Percentiles rank a stretch among this genome's conserved stretches.
Evolutionary conservation across 2,797 vertebrate species (phyloP).

Genomic region (Phyllotis vaccarum): DNA sequence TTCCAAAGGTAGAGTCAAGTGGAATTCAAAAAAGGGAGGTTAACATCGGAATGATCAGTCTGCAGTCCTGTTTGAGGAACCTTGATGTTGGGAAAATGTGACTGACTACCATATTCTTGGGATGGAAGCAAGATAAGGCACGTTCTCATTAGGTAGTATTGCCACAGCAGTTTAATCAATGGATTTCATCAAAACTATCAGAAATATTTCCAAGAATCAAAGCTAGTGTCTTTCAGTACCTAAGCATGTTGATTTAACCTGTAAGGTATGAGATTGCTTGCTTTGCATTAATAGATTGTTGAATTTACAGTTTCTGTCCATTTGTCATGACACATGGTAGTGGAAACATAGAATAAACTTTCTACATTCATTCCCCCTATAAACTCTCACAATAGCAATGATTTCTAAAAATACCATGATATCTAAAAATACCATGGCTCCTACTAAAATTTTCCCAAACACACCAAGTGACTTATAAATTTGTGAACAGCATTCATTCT

Average conservation of each 20-base stretch:
- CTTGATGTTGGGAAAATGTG: too few species aligned
- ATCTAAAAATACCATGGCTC: neutral
- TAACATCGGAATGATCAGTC: neutral
- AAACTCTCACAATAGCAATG: neutral
- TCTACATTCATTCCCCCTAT: neutral
- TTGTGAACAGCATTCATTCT: neutral
- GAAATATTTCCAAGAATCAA: neutral
- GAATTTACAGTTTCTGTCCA: neutral
- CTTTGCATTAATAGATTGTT: neutral
- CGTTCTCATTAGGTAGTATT: neutral
- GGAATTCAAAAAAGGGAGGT: neutral
- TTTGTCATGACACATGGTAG: neutral
- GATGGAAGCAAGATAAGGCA: neutral
- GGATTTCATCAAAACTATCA: neutral
- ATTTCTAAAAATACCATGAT: neutral
- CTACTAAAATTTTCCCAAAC: neutral
- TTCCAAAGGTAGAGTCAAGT: neutral
- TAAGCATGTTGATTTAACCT: neutral
- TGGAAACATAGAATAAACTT: neutral
- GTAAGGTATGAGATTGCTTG: neutral
- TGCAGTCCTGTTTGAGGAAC: neutral
- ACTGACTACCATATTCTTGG: too few species aligned
- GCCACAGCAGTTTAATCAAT: too few species aligned
- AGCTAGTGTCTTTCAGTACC: neutral
- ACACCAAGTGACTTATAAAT: neutral